Evolutionary conservation across 1,140 invertebrate species (phyloP).

Genomic region (Rhyacophila brunnea): DNA sequence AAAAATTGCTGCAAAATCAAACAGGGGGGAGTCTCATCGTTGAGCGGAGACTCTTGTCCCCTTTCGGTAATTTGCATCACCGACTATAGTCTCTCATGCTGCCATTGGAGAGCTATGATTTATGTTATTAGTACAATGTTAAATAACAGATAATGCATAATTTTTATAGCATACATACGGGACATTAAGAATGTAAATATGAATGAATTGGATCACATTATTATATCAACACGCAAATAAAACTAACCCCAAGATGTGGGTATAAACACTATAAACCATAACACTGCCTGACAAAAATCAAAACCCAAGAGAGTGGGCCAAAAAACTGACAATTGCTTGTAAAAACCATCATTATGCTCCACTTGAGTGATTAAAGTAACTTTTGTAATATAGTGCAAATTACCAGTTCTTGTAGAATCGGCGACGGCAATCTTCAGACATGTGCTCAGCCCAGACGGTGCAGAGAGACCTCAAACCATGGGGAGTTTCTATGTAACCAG

Average conservation of each 20-base stretch:
- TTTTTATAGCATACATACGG: no score
- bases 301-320: no score
- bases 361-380: no score
- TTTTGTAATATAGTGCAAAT: no score
- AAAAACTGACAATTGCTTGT: no score
- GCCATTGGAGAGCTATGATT: slow-evolving; percentile 64
- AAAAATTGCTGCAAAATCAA: slow-evolving; percentile 38
- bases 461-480: slow-evolving; percentile 91
- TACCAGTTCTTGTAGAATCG: slow-evolving; percentile 99
- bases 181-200: no score
- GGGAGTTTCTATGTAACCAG: slow-evolving; percentile 99
- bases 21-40: slow-evolving; percentile 55
- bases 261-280: no score
- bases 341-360: no score
- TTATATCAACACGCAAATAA: no score
- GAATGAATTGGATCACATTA: no score
- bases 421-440: slow-evolving; percentile 96
- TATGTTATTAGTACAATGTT: slow-evolving; percentile 33
- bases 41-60: slow-evolving; percentile 62
- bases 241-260: no score
- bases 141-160: background rate
- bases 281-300: no score
- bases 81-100: slow-evolving; percentile 60
- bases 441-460: slow-evolving; percentile 98
- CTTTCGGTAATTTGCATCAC: slow-evolving; percentile 45